Base-by-base conservation (phyloP, 2,113 vertebrate species). In the Cololabis saira region DNA sequence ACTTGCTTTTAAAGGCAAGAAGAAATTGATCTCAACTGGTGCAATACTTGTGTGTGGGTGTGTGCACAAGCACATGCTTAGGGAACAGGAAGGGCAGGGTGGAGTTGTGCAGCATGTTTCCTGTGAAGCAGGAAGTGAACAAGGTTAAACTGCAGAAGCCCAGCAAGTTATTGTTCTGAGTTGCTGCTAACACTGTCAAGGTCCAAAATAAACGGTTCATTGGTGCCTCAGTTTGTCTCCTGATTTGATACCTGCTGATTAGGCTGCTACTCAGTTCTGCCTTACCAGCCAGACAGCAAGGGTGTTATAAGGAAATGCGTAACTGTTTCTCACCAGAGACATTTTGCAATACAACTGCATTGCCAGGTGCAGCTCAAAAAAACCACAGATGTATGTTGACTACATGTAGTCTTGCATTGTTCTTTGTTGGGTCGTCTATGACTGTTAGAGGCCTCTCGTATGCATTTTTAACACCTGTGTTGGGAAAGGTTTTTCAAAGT, bases 41-140 rank as follows among this genome's bases (percentile, higher is more conserved):
- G n/a, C 12, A 50, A 21, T 47, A n/a, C 1, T 14, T n/a, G 45
- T 18, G 7, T 8, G 45, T 47, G 49, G 65, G 56, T 48, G 17
- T 55, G 41, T 54, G 61, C 74, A 44, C 44, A 40, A 47, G 48
- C 37, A 58, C 37, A 73, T 67, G 56, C 77, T 48, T 1, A 5
- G 48, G 71, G 60, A 78, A 86, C 86, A 91, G 90, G 89, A 92
- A 92, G 81, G 80, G 85, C 61, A 79, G 82, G 85, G 88, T 52
- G 37, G 62, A 53, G 70, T 63, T 67, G 64, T 63, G 73, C 70
- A 67, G 76, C n/a, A 40, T 72, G 78, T 83, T 88, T 91, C 84
- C 89, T 91, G 83, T 87, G 48, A 82, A 62, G 81, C 87, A 88
- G 89, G 89, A 91, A 88, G 86, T 83, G 68, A 85, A 58, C 76